These are phyloP conservation scores for Chloropsis hardwickii DNA, from an alignment of 2,113 vertebrate genomes.

Conservation along the genomic window DNA sequence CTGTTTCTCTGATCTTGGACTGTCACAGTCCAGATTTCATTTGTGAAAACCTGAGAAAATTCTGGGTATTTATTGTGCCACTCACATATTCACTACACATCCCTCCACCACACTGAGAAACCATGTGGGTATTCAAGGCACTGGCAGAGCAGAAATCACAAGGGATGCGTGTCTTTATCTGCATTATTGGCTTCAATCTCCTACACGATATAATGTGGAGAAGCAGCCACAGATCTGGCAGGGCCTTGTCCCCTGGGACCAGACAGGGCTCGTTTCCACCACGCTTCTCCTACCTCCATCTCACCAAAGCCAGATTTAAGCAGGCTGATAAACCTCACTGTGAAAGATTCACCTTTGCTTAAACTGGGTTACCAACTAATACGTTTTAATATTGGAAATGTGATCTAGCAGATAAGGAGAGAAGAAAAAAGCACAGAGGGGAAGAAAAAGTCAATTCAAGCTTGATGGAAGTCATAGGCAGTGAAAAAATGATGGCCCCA, in stretches of 20 bases:
- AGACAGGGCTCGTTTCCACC: not conserved
- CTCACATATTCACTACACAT: not conserved
- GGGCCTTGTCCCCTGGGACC: not conserved
- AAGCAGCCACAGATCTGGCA: not conserved
- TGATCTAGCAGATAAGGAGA: constrained; percentile 30
- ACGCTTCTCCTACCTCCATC: not conserved
- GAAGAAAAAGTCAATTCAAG: constrained; percentile 14
- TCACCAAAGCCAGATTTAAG: not conserved
- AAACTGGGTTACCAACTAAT: constrained; percentile 3
- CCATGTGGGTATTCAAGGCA: not conserved
- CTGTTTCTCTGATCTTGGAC: not conserved
- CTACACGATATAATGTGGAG: not conserved
- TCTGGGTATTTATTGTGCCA: not conserved
- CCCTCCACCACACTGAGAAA: not conserved
- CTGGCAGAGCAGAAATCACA: not conserved
- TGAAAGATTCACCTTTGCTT: not conserved
- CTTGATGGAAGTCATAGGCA: not conserved
- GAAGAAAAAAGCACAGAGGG: not conserved
- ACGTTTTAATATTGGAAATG: constrained; percentile 29
- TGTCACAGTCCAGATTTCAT: not conserved
- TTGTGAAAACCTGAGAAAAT: not conserved
- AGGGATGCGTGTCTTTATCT: not conserved
- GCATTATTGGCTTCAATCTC: not conserved
- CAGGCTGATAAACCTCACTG: not conserved
- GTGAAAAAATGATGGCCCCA: not conserved